phyloP scores from a whole-genome alignment of 2,797 vertebrate genomes.

The Orientallactaga sibirica region DNA sequence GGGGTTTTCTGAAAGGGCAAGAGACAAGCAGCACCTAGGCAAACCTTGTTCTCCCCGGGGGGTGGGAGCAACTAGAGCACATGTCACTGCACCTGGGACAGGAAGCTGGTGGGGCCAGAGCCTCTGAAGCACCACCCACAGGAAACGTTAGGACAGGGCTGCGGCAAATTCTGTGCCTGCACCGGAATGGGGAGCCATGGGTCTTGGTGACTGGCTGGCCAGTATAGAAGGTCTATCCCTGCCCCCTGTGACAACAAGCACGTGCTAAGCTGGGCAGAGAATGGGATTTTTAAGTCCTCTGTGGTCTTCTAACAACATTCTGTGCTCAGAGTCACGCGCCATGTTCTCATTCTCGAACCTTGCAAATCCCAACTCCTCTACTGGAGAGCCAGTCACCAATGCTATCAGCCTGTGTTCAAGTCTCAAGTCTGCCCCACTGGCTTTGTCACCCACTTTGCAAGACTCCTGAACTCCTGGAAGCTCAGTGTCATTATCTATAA shows the following conservation, averaged over 20 bases:
- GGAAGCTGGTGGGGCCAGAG: neutral
- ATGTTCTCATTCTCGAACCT: neutral
- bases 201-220: neutral
- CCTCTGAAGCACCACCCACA: neutral
- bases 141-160: neutral
- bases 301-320: neutral
- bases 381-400: neutral
- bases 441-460: neutral
- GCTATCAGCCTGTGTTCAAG: neutral
- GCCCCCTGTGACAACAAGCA: neutral
- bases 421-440: slow-evolving; percentile 63
- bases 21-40: neutral
- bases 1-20: neutral
- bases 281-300: neutral
- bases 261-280: neutral
- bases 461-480: neutral
- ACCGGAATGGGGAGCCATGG: neutral
- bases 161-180: neutral
- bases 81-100: neutral
- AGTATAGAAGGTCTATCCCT: neutral
- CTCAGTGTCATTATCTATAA: slow-evolving; percentile 46
- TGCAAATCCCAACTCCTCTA: neutral
- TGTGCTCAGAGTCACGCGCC: neutral
- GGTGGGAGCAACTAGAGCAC: neutral
- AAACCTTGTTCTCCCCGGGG: neutral